Evolutionary conservation across 2,113 vertebrate species (phyloP), one percentile per base, ranked within the genome.

Genomic region (Cricetomys ansorgei): DNA sequence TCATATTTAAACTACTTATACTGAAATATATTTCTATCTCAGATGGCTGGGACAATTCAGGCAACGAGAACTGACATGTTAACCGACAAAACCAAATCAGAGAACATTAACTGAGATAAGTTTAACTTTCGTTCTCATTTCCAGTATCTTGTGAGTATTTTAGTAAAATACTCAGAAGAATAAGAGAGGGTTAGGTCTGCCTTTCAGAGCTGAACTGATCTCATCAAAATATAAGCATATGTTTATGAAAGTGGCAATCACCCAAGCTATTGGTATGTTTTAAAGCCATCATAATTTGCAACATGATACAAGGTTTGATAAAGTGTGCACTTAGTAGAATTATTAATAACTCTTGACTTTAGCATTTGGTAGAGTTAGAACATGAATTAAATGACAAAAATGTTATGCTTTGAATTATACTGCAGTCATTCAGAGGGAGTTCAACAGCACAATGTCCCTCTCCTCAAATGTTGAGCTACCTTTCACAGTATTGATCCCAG

Each of bases 301-400:
- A 8, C 16, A 69, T 4, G 75, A 25, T 79, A 67, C 65, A 48
- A 45, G 43, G 1, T 65, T 17, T 25, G 59, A 73, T 53, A 53
- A 91, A 12, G 48, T 59, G 16, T 89, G 76, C 69, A 64, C 45
- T 72, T 53, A 48, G 19, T 2, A 10, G 85, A 79, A 93, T 7
- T 15, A 9, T 59, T 91, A 75, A 85, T 79, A 91, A 81, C 45
- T 79, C 23, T 83, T 92, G 62, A 96, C 8, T 72, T 81, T 59
- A 81, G 2, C 50, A 59, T 73, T 10, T 43, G 5, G n/a, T 80
- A 92, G 34, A 87, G 65, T 31, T 43, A 7, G 53, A 84, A 70
- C n/a, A 64, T 67, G 67, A 83, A 81, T 34, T 15, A 50, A 40
- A 48, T 88, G 48, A 43, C 13, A 1, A 79, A 80, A 75, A 70